Base-by-base conservation (phyloP, 2,797 vertebrate species). In the Australoheros facetus region DNA sequence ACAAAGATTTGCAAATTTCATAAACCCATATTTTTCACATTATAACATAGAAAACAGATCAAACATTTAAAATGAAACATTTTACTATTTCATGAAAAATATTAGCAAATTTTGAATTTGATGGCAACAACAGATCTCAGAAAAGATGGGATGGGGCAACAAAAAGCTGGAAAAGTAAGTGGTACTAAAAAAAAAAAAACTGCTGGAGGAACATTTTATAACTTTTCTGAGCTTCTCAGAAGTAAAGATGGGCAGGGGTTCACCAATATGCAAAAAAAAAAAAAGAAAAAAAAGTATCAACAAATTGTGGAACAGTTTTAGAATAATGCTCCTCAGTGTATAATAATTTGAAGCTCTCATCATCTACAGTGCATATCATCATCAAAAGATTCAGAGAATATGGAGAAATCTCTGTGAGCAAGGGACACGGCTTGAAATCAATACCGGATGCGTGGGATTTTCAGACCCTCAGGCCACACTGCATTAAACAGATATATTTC, bases 251-350 rank as follows among this genome's bases (percentile, higher is more conserved):
- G 57, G 11, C 57, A 37, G 11, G 37, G 19, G 11, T 21, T 37
- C 58, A 21, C 19, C 32, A 60, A 37, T 60, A 11, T 60, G 32
- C 57, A 28, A 28, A 59, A 59, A 59, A 0, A 0, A 5, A 8
- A 23, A 26, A 26, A 26, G 4, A 28, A 34, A 59, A 59, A 0
- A 0, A 5, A 8, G 32, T 6, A 59, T 4, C 12, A 19, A 37
- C 28, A 60, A 60, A 60, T 39, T 62, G 39, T n/a, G 14, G 0
- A 23, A 37, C 19, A 59, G 21, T 7, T 60, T 21, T 19, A 21
- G 19, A 12, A 37, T 60, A 60, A 60, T 39, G 6, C 37, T 21
- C 2, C 3, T 14, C 19, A 21, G 21, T 12, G 37, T 39, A 60
- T 21, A 42, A 42, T 11, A 39, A 1, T 60, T 60, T 21, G 13